Conservation (phyloP, 1,140 invertebrate species). For the Gryon sp. region DNA sequence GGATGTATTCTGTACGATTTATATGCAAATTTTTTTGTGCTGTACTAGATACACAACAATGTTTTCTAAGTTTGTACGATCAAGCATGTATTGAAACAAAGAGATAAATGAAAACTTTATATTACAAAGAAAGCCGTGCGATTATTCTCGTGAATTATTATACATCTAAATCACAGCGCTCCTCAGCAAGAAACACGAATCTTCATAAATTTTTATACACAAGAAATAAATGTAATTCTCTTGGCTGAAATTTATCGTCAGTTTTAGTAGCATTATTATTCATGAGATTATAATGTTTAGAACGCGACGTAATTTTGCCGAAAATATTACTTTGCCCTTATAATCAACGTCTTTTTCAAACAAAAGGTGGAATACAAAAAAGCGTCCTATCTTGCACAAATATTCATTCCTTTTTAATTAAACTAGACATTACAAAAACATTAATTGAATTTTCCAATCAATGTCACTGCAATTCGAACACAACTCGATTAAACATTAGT, state of each 20-base stretch:
- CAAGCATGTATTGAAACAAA: slow-evolving; percentile 20
- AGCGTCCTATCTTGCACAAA: no score
- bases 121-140: slow-evolving; percentile 17
- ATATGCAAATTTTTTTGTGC: slow-evolving; percentile 34
- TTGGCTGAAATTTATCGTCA: slow-evolving; percentile 32
- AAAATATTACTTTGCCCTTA: slow-evolving; percentile 2
- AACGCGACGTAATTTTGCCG: slow-evolving; percentile 8
- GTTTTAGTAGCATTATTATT: slow-evolving; percentile 26
- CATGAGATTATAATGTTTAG: slow-evolving; percentile 10
- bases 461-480: slow-evolving; percentile 13
- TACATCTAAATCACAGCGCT: slow-evolving; percentile 29
- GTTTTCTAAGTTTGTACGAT: slow-evolving; percentile 19
- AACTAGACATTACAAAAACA: slow-evolving; percentile 36
- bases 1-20: slow-evolving; percentile 39
- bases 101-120: slow-evolving; percentile 29
- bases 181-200: slow-evolving; percentile 18
- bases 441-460: slow-evolving; percentile 36
- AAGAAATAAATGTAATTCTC: slow-evolving; percentile 40
- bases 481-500: slow-evolving; percentile 40
- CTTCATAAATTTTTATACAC: slow-evolving; percentile 43
- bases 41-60: slow-evolving; percentile 15
- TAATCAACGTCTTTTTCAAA: no score
- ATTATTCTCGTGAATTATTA: slow-evolving; percentile 44
- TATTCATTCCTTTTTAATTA: slow-evolving; percentile 46
- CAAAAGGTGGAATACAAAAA: no score